These are phyloP conservation scores for Ormyrus pomaceus DNA, from an alignment of 2,888 invertebrate species.

Conservation along the genomic window DNA sequence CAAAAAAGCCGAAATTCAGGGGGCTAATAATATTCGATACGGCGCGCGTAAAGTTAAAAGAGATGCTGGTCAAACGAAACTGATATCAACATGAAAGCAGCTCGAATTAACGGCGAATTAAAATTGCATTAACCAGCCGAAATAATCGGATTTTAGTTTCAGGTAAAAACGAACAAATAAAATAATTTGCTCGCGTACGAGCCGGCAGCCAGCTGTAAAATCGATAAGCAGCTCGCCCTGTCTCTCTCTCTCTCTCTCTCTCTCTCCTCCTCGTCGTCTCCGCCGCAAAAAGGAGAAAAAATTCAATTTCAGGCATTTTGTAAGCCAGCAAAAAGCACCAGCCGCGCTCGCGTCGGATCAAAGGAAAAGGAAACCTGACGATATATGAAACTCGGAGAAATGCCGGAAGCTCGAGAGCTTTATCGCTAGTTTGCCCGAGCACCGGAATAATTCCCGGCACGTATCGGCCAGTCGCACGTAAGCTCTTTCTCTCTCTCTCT, in stretches of 20 bases:
- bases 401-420: constrained; percentile 48
- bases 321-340: constrained; percentile 39
- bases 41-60: too few species aligned
- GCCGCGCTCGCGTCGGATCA: constrained; percentile 30
- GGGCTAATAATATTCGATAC: too few species aligned
- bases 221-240: constrained; percentile 30
- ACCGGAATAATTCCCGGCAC: constrained; percentile 53
- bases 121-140: not conserved
- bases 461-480: constrained; percentile 32
- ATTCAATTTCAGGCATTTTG: constrained; percentile 48
- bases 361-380: constrained; percentile 47
- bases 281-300: constrained; percentile 5
- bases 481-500: not conserved
- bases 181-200: constrained; percentile 14
- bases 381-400: constrained; percentile 50
- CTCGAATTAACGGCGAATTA: not conserved
- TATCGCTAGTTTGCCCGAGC: constrained; percentile 47
- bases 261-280: too few species aligned
- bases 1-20: too few species aligned
- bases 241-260: too few species aligned
- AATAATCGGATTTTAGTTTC: constrained; percentile 1
- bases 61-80: too few species aligned
- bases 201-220: constrained; percentile 46
- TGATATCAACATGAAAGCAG: too few species aligned
- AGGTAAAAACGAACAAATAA: not conserved